Evolutionary conservation across 1,140 invertebrate genomes (phyloP).

Genomic region (Saccostrea cuccullata): DNA sequence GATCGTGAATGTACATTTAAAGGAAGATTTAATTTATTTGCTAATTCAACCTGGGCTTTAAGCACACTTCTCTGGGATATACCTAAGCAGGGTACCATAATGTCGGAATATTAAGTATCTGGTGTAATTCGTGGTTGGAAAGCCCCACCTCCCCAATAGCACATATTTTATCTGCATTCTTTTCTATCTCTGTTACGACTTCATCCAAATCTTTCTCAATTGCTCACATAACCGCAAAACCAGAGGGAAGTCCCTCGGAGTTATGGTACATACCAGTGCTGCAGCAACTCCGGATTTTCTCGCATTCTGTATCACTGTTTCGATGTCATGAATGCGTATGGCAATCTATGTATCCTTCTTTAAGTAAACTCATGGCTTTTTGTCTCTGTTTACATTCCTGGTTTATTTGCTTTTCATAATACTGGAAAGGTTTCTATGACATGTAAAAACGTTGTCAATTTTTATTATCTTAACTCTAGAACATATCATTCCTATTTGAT

Average conservation of each 20-base stretch:
- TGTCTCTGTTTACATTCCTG: background rate
- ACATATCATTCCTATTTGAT: no score
- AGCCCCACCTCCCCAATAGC: conserved; percentile 74
- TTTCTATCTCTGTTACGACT: conserved; percentile 61
- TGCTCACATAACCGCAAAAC: conserved; percentile 55
- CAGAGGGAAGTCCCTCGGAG: conserved; percentile 48
- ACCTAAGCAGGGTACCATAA: no score
- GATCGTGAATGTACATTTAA: conserved; percentile 79
- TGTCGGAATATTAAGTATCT: no score
- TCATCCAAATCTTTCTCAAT: conserved; percentile 61
- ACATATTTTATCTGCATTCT: conserved; percentile 61
- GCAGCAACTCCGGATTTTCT: conserved; percentile 50
- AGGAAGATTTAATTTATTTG: conserved; percentile 68
- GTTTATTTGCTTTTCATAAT: no score
- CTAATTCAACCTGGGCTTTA: conserved; percentile 68
- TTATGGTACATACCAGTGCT: conserved; percentile 53
- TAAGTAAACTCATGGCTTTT: background rate
- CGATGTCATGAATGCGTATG: conserved; percentile 59
- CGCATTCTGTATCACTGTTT: conserved; percentile 53
- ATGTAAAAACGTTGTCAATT: no score
- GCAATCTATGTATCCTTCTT: conserved; percentile 55
- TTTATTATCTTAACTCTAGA: no score
- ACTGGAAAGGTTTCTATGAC: no score
- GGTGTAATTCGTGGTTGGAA: conserved; percentile 73
- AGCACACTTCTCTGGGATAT: conserved; percentile 74